Base-by-base conservation (phyloP, 1,140 invertebrate species). In the Saccostrea cuccullata region DNA sequence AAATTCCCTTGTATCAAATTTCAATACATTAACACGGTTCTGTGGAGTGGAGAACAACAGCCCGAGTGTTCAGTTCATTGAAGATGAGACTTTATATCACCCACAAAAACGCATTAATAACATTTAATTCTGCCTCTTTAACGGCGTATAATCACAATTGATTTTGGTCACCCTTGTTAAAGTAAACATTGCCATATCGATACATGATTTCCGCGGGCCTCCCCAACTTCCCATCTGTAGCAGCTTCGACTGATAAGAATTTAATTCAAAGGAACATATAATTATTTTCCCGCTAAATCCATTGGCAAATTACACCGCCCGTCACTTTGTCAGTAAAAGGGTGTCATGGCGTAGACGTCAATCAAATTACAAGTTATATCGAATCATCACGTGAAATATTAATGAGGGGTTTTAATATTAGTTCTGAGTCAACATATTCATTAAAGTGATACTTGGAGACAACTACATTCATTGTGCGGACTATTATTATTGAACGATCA, bases 251-350 rank as follows among this genome's bases (percentile, higher is more conserved):
- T 30, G 70, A 77, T 77, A 77, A 77, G 70, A 30, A 15, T 77
- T 77, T 77, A 77, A 77, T 77, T 77, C 70, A 77, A 77, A 77
- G 70, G 2, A 30, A 36, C 70, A 30, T 77, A 77, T 11, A 77
- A 13, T 36, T 77, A 30, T 47, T 77, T 36, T 77, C 70, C 70
- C 11, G 26, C 70, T 77, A 77, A 77, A 77, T 77, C 30, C 70
- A 77, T 17, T 30, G 70, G 26, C 70, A 77, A 77, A 77, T 77
- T 77, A 77, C 70, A 47, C 58, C 58, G 58, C 13, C 20, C 58
- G 20, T 15, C 17, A n/a, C 17, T 17, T 64, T 64, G 58, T 64
- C 58, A 64, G 17, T 64, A 20, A 5, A 36, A 17, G n/a, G 58
- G 15, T n/a, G 58, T 64, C 20, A 20, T 17, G 15, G 15, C 13